Percentiles rank a stretch among this genome's conserved stretches.
Conservation (phyloP, 2,888 invertebrate genomes). For the Orthosia cruda region DNA sequence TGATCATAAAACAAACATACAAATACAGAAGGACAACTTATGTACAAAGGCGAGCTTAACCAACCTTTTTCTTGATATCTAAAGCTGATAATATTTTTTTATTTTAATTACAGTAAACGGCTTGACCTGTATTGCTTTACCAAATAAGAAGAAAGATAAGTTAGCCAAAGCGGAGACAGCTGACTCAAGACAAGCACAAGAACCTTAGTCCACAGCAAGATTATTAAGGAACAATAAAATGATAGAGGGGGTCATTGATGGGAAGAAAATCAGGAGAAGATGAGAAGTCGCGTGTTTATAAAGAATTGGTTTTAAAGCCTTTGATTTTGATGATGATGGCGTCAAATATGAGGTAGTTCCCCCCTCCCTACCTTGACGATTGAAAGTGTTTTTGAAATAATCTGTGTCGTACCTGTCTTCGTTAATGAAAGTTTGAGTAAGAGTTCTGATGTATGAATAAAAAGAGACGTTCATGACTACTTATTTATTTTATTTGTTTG, state of each 20-base stretch:
- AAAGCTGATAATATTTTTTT: not conserved
- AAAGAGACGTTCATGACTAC: not conserved
- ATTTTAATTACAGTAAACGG: constrained; percentile 81
- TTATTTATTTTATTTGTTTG: not conserved
- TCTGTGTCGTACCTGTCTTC: not conserved
- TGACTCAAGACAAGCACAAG: constrained; percentile 11
- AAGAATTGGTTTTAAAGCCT: not conserved
- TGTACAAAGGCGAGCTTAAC: too few species aligned
- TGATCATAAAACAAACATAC: too few species aligned
- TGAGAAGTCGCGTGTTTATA: not conserved
- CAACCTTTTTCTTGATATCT: too few species aligned
- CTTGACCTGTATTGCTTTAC: constrained; percentile 82
- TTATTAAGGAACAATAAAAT: not conserved
- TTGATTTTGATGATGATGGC: not conserved
- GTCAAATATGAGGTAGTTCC: constrained; percentile 3
- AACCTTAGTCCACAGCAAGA: constrained; percentile 7
- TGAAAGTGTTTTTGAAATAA: not conserved
- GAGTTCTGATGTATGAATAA: not conserved
- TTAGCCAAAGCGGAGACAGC: constrained; percentile 49
- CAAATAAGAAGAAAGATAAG: constrained; percentile 75
- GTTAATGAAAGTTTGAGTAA: not conserved
- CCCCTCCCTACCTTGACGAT: constrained; percentile 12
- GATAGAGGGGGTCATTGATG: constrained; percentile 12
- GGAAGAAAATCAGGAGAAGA: not conserved
- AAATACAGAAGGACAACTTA: too few species aligned